These are phyloP conservation scores for Cuniculus paca DNA, from an alignment of 2,797 vertebrate genomes.

Conservation along the genomic window DNA sequence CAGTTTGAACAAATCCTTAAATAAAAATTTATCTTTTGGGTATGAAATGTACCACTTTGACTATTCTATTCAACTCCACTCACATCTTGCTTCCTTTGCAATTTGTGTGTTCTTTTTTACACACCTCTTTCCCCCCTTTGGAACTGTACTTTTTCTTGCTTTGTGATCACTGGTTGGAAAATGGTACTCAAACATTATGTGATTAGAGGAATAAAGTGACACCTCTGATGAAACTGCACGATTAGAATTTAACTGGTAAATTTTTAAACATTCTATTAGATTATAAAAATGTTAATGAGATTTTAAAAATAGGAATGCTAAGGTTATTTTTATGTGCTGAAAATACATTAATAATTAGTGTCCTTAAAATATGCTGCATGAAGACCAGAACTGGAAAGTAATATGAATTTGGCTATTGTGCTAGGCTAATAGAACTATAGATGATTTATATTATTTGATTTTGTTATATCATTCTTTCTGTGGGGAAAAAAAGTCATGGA, in stretches of 20 bases:
- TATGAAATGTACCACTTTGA: neutral
- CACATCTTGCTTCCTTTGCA: neutral
- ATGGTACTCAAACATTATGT: neutral
- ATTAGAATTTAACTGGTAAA: slow-evolving; percentile 74
- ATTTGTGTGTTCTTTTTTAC: neutral
- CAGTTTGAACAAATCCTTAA: neutral
- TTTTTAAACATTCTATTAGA: slow-evolving; percentile 76
- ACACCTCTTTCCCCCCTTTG: neutral
- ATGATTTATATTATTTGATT: slow-evolving; percentile 45
- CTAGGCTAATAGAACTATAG: slow-evolving; percentile 3
- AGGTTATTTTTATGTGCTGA: slow-evolving; percentile 81
- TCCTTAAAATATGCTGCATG: slow-evolving; percentile 72
- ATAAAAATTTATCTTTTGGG: slow-evolving; percentile 3
- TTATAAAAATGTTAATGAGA: slow-evolving; percentile 79
- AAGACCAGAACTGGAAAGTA: slow-evolving; percentile 58
- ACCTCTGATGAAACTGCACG: slow-evolving; percentile 62
- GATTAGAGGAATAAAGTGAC: neutral
- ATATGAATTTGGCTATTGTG: slow-evolving; percentile 8
- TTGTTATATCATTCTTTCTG: slow-evolving; percentile 44
- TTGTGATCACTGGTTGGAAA: slow-evolving; percentile 40
- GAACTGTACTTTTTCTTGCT: slow-evolving; percentile 13
- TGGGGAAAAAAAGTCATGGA: slow-evolving; percentile 38
- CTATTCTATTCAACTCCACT: neutral
- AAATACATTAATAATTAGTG: slow-evolving; percentile 79
- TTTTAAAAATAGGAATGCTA: slow-evolving; percentile 81